These are phyloP conservation scores for Erebia epiphron DNA, from an alignment of 2,888 invertebrate species.

Conservation along the genomic window DNA sequence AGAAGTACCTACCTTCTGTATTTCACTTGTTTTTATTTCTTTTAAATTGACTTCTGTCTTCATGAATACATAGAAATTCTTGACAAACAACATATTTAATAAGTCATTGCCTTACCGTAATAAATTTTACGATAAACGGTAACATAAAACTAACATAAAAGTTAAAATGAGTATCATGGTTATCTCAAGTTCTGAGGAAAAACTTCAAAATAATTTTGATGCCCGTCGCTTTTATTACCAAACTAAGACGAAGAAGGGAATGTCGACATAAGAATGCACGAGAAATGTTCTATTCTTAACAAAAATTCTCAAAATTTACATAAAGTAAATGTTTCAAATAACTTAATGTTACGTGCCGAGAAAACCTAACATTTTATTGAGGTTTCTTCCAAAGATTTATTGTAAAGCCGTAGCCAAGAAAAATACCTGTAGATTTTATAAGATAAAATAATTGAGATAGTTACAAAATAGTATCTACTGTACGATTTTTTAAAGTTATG, in stretches of 20 bases:
- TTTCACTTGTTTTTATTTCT: no score
- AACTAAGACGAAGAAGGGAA: background rate
- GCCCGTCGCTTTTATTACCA: conserved; percentile 12
- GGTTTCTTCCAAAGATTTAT: background rate
- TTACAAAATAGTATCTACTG: no score
- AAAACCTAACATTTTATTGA: background rate
- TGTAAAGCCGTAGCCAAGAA: no score
- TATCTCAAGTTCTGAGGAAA: conserved; percentile 26
- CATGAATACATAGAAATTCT: background rate
- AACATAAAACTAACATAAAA: conserved; percentile 23
- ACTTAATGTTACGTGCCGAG: background rate
- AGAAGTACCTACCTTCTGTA: no score
- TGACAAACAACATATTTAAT: conserved; percentile 4
- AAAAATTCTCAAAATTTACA: conserved; percentile 9
- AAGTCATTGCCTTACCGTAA: conserved; percentile 28
- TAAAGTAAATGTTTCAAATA: conserved; percentile 6
- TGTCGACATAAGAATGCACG: background rate
- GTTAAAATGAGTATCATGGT: conserved; percentile 18
- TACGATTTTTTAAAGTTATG: no score
- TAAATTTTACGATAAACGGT: conserved; percentile 19
- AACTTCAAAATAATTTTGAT: conserved; percentile 12
- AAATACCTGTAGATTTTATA: no score
- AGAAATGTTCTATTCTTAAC: background rate
- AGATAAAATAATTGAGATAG: no score
- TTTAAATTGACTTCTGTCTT: background rate